A percentile compares a stretch with the other conserved stretches of the same genome.
Evolutionary conservation across 2,113 vertebrate genomes (phyloP).

Genomic region (Emydocephalus ijimae): DNA sequence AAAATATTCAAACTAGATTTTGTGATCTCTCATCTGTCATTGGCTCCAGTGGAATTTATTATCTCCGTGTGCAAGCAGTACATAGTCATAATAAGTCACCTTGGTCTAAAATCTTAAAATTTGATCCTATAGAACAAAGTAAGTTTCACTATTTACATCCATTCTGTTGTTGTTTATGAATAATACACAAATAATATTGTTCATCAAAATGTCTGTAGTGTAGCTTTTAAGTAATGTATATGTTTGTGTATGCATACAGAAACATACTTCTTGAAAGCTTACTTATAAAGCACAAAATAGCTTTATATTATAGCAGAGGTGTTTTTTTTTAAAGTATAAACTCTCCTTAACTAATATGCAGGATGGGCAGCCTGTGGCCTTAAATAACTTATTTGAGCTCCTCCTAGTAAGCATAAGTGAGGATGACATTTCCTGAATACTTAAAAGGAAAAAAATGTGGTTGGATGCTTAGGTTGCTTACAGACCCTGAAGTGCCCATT

Average conservation of each 20-base stretch:
- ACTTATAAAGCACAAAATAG: not conserved
- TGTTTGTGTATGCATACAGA: not conserved
- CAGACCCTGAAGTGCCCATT: not conserved
- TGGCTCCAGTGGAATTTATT: not conserved
- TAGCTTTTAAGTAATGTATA: not conserved
- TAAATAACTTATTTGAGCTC: not conserved
- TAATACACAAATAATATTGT: not conserved
- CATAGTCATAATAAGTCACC: constrained; percentile 44
- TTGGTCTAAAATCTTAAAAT: constrained; percentile 53
- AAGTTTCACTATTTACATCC: constrained; percentile 10
- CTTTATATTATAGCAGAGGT: not conserved
- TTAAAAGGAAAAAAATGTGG: not conserved
- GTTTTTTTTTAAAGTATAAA: not conserved
- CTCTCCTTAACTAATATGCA: not conserved
- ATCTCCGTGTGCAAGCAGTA: constrained; percentile 55
- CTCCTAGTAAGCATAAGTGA: not conserved
- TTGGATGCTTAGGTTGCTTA: not conserved
- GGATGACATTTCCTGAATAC: not conserved
- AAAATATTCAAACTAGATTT: constrained; percentile 6
- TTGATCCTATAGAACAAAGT: constrained; percentile 51
- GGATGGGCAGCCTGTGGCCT: not conserved
- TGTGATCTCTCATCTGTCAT: constrained; percentile 52
- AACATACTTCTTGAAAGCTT: not conserved
- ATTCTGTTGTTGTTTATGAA: not conserved
- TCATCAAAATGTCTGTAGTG: not conserved